Evolutionary conservation across 2,113 vertebrate genomes (phyloP).

Genomic region (Cervus canadensis): DNA sequence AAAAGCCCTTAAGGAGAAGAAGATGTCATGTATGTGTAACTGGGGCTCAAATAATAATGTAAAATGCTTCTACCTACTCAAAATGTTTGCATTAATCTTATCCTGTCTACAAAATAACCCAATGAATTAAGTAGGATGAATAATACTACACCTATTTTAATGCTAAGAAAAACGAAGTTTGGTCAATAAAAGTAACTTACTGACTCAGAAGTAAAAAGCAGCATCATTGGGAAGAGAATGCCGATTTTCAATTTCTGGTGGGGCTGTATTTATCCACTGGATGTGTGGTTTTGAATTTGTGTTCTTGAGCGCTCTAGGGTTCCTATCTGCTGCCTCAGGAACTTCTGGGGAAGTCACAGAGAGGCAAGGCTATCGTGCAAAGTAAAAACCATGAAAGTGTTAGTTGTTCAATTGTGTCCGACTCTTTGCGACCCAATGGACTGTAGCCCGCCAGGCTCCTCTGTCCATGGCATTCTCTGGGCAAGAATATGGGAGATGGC

Average conservation of each 20-base stretch:
- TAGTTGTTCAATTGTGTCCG: background rate
- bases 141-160: background rate
- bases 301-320: background rate
- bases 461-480: background rate
- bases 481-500: background rate
- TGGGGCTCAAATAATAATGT: background rate
- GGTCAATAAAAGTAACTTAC: background rate
- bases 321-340: background rate
- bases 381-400: background rate
- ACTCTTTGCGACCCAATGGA: background rate
- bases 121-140: background rate
- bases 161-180: background rate
- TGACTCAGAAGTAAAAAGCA: background rate
- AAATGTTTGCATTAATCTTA: slow-evolving; percentile 45
- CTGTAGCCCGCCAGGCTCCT: background rate
- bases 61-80: background rate
- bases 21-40: background rate
- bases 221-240: background rate
- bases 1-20: slow-evolving; percentile 8
- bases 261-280: background rate
- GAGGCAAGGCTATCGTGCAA: background rate
- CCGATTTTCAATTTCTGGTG: background rate
- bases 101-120: slow-evolving; percentile 16
- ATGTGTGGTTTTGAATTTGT: background rate
- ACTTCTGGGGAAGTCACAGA: background rate